phyloP scores from a whole-genome alignment of 2,888 invertebrate genomes.

The Diabrotica balteata region DNA sequence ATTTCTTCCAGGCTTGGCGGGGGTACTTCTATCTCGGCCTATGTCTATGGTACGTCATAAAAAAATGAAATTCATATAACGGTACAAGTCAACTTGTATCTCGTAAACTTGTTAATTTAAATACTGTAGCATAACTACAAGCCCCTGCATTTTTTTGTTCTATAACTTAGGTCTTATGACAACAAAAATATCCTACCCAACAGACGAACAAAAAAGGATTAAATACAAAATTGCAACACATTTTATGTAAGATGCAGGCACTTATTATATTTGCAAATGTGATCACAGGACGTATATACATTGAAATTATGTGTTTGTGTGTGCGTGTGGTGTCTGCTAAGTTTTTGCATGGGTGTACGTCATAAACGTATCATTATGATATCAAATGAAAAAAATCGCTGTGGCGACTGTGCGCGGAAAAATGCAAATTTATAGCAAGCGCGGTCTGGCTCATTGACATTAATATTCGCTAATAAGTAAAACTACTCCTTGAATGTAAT shows the following conservation, averaged over 20 bases:
- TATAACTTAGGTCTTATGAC: background rate
- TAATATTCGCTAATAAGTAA: too few species aligned
- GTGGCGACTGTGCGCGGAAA: constrained; percentile 1
- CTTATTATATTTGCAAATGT: constrained; percentile 21
- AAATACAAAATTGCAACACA: constrained; percentile 12
- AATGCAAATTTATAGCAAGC: too few species aligned
- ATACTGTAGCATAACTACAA: background rate
- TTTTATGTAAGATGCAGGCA: constrained; percentile 18
- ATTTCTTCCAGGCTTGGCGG: too few species aligned
- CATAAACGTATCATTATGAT: constrained; percentile 5
- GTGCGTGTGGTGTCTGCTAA: constrained; percentile 13
- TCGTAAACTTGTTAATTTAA: background rate
- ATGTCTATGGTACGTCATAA: too few species aligned
- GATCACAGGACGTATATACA: constrained; percentile 7
- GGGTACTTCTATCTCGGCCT: too few species aligned
- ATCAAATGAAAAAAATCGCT: constrained; percentile 2
- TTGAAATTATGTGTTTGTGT: constrained; percentile 16
- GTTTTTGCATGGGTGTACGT: constrained; percentile 7
- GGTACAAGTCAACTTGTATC: too few species aligned
- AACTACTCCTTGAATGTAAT: too few species aligned
- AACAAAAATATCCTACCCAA: background rate
- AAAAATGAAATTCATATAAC: too few species aligned
- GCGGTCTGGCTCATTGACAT: too few species aligned
- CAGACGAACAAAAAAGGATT: background rate
- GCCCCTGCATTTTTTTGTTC: background rate